Evolutionary conservation across 2,113 vertebrate genomes (phyloP).

Genomic region (Eidolon helvum): DNA sequence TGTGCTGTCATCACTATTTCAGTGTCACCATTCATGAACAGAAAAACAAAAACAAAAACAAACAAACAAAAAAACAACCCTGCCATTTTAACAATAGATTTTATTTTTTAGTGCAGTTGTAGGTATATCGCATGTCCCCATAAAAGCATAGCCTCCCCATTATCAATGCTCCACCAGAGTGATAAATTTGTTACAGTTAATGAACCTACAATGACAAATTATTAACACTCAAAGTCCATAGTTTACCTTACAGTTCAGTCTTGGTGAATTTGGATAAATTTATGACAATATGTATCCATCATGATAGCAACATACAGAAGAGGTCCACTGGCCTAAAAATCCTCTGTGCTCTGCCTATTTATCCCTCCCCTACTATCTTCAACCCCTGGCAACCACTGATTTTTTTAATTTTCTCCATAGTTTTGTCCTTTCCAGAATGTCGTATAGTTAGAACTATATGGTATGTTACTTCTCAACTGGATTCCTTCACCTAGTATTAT

Average conservation of each 20-base stretch:
- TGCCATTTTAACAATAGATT: background rate
- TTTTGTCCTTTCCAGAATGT: background rate
- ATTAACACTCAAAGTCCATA: background rate
- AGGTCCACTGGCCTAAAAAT: background rate
- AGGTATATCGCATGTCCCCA: background rate
- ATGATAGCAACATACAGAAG: background rate
- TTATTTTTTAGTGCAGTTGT: background rate
- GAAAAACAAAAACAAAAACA: background rate
- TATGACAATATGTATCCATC: background rate
- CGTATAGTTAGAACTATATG: background rate
- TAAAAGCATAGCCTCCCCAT: background rate
- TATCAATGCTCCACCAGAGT: background rate
- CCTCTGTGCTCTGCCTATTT: background rate
- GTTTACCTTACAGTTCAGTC: background rate
- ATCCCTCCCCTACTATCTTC: accelerated
- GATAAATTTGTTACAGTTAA: background rate
- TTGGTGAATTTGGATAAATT: background rate
- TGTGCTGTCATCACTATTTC: background rate
- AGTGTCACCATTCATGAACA: background rate
- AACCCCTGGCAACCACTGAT: background rate
- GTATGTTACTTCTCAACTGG: background rate
- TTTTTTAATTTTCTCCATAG: background rate
- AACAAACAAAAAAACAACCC: too few species aligned
- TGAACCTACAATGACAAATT: background rate
- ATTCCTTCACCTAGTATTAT: background rate